These are phyloP conservation scores for Pluvialis apricaria DNA, from an alignment of 2,113 vertebrate species.

Conservation along the genomic window DNA sequence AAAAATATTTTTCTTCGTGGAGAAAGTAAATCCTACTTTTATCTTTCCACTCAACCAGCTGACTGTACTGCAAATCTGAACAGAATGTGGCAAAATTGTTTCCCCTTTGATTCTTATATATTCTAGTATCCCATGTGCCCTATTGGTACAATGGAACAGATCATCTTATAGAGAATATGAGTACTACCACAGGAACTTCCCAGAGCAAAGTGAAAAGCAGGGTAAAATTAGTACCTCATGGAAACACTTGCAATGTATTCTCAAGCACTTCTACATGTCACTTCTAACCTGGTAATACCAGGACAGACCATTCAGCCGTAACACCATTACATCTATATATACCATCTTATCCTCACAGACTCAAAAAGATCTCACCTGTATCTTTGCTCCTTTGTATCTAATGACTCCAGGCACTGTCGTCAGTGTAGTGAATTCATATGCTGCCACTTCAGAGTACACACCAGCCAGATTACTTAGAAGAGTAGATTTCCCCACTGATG, in stretches of 20 bases:
- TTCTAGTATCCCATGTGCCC: neutral
- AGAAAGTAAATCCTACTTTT: neutral
- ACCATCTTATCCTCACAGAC: neutral
- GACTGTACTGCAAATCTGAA: neutral
- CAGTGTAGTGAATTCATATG: slow-evolving; percentile 96
- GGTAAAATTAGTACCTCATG: neutral
- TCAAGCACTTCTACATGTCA: neutral
- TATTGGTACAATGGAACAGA: neutral
- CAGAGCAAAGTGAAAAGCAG: neutral
- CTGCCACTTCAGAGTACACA: slow-evolving; percentile 97
- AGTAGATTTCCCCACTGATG: slow-evolving; percentile 96
- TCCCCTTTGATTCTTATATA: neutral
- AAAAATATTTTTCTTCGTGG: neutral
- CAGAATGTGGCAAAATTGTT: neutral
- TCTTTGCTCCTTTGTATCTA: slow-evolving; percentile 98
- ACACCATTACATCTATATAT: fast-evolving
- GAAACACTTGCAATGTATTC: neutral
- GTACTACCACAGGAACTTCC: neutral
- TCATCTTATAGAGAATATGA: neutral
- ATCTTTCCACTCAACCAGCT: neutral
- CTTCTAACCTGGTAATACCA: neutral
- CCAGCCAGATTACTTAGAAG: slow-evolving; percentile 96
- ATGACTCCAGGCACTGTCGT: slow-evolving; percentile 97
- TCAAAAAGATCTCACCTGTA: slow-evolving; percentile 80
- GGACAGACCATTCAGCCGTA: neutral